phyloP scores from a whole-genome alignment of 2,113 vertebrate species.

The Seriola dumerili region DNA sequence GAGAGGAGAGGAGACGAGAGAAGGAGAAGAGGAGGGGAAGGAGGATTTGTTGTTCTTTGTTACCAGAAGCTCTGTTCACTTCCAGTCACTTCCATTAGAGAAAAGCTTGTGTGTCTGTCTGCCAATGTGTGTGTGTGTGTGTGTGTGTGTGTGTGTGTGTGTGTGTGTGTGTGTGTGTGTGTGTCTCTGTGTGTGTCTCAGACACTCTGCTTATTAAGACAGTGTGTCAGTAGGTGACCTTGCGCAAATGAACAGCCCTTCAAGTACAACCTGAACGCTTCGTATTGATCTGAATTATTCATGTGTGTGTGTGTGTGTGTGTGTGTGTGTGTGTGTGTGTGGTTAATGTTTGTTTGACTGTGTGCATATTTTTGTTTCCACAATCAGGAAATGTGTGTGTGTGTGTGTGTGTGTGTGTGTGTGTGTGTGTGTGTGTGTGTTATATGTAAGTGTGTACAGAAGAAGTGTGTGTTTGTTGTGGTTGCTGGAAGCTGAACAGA shows the following conservation, averaged over 20 bases:
- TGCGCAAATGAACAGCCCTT: constrained; percentile 54
- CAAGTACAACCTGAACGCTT: constrained; percentile 10
- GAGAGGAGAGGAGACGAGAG: neutral
- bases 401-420: constrained; percentile 17
- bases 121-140: constrained; percentile 9
- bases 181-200: constrained; percentile 31
- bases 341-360: constrained; percentile 4
- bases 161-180: constrained; percentile 27
- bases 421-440: neutral
- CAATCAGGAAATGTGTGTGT: neutral
- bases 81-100: constrained; percentile 55
- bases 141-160: constrained; percentile 28
- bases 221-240: constrained; percentile 77
- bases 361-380: constrained; percentile 1
- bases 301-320: constrained; percentile 26
- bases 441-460: neutral
- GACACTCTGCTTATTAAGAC: constrained; percentile 64
- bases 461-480: neutral
- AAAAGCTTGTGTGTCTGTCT: constrained; percentile 35
- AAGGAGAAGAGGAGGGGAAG: constrained; percentile 7
- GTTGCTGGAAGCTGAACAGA: constrained; percentile 12
- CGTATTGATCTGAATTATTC: constrained; percentile 62
- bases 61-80: constrained; percentile 46
- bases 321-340: neutral
- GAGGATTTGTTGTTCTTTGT: constrained; percentile 62